phyloP scores from a whole-genome alignment of 2,797 vertebrate species.

The Phrynocephalus guinanensis region DNA sequence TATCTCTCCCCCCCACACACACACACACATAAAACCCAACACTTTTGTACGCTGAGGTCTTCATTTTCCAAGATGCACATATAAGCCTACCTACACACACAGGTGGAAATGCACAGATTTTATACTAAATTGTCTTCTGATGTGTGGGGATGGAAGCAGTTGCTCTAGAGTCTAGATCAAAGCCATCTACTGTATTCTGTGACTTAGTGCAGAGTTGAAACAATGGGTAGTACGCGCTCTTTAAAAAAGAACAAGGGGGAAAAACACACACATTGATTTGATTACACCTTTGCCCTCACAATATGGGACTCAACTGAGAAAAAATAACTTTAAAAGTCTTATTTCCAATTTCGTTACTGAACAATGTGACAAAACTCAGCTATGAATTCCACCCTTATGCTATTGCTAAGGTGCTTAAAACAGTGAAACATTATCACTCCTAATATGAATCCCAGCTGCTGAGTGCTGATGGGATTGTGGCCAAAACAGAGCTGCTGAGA shows the following conservation, averaged over 20 bases:
- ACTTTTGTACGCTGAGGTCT: too few relatives aligned
- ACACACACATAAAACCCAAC: too few relatives aligned
- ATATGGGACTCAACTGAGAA: not conserved
- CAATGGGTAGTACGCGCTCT: not conserved
- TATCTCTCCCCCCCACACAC: too few relatives aligned
- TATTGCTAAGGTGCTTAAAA: not conserved
- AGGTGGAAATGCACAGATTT: too few relatives aligned
- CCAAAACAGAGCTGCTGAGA: not conserved
- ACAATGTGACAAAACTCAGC: not conserved
- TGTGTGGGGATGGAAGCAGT: not conserved
- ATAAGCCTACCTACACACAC: too few relatives aligned
- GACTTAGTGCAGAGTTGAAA: not conserved
- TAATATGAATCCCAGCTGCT: not conserved
- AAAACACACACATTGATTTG: not conserved
- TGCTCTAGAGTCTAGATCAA: not conserved
- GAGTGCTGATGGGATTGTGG: not conserved
- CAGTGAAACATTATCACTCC: not conserved
- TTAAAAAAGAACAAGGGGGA: not conserved
- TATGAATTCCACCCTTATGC: too few relatives aligned
- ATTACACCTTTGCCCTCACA: not conserved
- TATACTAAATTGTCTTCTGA: too few relatives aligned
- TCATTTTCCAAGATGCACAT: too few relatives aligned
- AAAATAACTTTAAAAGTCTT: not conserved
- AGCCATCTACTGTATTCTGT: not conserved
- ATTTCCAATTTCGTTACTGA: not conserved